Base-by-base conservation (phyloP, 2,797 vertebrate genomes). In the Euphonia xanthogaster region DNA sequence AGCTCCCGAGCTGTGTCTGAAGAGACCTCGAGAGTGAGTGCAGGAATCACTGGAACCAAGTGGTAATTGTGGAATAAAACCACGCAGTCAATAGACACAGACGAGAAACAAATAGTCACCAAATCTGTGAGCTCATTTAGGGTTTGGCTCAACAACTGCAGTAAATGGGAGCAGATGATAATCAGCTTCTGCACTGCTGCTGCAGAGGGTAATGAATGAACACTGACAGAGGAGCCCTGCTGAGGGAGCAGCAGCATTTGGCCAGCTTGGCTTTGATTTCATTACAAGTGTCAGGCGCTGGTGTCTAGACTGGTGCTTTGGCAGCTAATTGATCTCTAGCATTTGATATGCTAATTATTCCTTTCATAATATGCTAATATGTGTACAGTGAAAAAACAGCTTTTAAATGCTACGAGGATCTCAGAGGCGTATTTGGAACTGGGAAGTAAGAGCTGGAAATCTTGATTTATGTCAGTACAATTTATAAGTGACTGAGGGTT, bases 311-410 rank as follows among this genome's bases (percentile, higher is more conserved):
- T 79, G 82, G 68, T 66, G 68, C 42, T 77, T 94, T 93, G 94
- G 95, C 92, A 93, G 90, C 95, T 95, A 96, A 96, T 95, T 92
- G 94, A 94, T 95, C 94, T 95, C 81, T 37, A 57, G 94, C 81
- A 91, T 92, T 95, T 96, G 86, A 89, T 96, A 92, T 94, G 91
- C 88, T 93, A 95, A 96, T 95, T 90, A 93, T 83, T 96, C 86
- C 94, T 93, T 94, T 96, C 91, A 94, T 97, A 82, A 85, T 82
- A 91, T 96, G 95, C 71, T 96, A 94, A 93, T 90, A 20, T 54
- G 48, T 71, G 72, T 93, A 91, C 67, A 28, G 71, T 50, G 85
- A 75, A 91, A 93, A 91, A 91, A 22, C 65, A 71, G 65, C 78
- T 86, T 94, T 78, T 87, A 82, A 67, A 67, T 76, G 86, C 30